Percentiles rank a stretch among this genome's conserved stretches.
Evolutionary conservation across 2,888 invertebrate genomes (phyloP).

Genomic region (Eilema griseolum): DNA sequence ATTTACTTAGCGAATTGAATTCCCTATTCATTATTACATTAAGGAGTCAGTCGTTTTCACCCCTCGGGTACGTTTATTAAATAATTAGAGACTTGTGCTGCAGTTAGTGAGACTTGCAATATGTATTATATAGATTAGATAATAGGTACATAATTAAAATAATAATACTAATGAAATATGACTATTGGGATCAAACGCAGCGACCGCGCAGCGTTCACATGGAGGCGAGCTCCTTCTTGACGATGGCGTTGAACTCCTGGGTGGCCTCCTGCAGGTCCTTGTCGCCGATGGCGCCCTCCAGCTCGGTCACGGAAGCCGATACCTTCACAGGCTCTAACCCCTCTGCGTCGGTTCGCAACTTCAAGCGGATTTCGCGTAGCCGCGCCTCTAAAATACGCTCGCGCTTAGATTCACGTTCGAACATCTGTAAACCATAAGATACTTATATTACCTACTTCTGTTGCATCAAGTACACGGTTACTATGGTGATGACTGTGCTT

Average conservation of each 20-base stretch:
- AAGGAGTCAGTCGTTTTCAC: no score
- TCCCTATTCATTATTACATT: no score
- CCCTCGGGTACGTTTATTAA: no score
- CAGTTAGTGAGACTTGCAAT: no score
- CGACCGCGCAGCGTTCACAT: slow-evolving; percentile 30
- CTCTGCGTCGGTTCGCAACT: slow-evolving; percentile 71
- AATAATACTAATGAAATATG: not conserved
- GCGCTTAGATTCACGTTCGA: slow-evolving; percentile 94
- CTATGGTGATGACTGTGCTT: not conserved
- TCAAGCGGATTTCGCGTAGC: slow-evolving; percentile 92
- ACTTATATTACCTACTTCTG: no score
- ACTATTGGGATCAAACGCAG: slow-evolving; percentile 15
- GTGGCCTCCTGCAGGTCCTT: slow-evolving; percentile 68
- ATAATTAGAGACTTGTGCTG: no score
- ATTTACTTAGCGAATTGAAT: no score
- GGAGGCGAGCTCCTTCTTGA: slow-evolving; percentile 59
- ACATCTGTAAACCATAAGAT: slow-evolving; percentile 86
- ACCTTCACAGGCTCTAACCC: slow-evolving; percentile 66
- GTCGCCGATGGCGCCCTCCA: slow-evolving; percentile 66
- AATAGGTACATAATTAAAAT: not conserved
- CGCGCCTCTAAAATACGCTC: slow-evolving; percentile 97
- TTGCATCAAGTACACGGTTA: no score
- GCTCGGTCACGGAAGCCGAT: slow-evolving; percentile 50
- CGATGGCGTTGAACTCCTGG: slow-evolving; percentile 58
- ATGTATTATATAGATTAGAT: no score